Percentiles rank a stretch among this genome's conserved stretches.
Evolutionary conservation across 2,113 vertebrate species (phyloP).

Genomic region (Daubentonia madagascariensis): DNA sequence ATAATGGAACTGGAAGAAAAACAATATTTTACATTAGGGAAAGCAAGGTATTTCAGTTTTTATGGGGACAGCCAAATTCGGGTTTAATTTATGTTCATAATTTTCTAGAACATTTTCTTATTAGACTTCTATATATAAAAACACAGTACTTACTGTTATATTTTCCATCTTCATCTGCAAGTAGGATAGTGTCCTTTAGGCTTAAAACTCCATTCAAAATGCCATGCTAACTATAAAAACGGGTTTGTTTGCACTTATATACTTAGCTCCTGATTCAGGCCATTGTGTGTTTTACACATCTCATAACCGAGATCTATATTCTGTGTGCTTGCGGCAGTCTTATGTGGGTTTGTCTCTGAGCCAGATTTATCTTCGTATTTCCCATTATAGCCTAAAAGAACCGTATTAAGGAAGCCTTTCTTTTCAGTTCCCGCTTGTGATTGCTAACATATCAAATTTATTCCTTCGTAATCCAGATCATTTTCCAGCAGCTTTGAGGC

Average conservation of each 20-base stretch:
- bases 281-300: slow-evolving; percentile 77
- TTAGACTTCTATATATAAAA: slow-evolving; percentile 61
- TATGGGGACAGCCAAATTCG: slow-evolving; percentile 6
- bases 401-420: slow-evolving; percentile 82
- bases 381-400: slow-evolving; percentile 80
- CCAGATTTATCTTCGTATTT: slow-evolving; percentile 81
- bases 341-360: slow-evolving; percentile 75
- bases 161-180: slow-evolving; percentile 63
- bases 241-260: slow-evolving; percentile 78
- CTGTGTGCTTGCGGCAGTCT: slow-evolving; percentile 68
- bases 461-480: slow-evolving; percentile 86
- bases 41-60: slow-evolving; percentile 47
- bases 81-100: slow-evolving; percentile 46
- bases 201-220: slow-evolving; percentile 72
- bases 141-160: slow-evolving; percentile 63
- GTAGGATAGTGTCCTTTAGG: slow-evolving; percentile 69
- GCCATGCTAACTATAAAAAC: slow-evolving; percentile 69
- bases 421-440: slow-evolving; percentile 81
- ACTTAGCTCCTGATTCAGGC: slow-evolving; percentile 75
- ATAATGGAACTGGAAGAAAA: slow-evolving; percentile 53
- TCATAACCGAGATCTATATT: slow-evolving; percentile 70
- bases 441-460: slow-evolving; percentile 86
- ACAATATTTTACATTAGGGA: slow-evolving; percentile 40
- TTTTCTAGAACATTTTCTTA: slow-evolving; percentile 59
- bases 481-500: slow-evolving; percentile 85